Percentiles rank a stretch among this genome's conserved stretches.
Conservation (phyloP, 2,113 vertebrate genomes). For the Hylia prasina region DNA sequence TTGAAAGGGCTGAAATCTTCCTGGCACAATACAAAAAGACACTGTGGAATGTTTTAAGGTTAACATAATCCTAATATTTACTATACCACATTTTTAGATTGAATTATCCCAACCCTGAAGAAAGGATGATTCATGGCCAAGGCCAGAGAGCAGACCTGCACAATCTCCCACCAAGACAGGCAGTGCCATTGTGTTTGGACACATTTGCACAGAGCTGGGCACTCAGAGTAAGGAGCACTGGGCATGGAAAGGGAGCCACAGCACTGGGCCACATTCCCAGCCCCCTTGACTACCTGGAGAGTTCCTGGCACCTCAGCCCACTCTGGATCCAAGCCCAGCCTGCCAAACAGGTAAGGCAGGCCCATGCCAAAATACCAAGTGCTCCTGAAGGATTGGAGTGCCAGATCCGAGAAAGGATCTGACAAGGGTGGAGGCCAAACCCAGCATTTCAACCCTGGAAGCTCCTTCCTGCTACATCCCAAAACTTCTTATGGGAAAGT, state of each 20-base stretch:
- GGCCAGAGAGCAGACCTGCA: background rate
- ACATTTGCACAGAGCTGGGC: background rate
- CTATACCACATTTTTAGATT: background rate
- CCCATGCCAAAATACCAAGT: rapidly evolving
- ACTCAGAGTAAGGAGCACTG: background rate
- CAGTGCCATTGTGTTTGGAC: rapidly evolving
- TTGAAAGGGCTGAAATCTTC: background rate
- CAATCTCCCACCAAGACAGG: background rate
- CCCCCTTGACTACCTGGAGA: too few species aligned
- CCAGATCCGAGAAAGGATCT: background rate
- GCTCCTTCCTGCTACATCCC: background rate
- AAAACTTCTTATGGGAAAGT: background rate
- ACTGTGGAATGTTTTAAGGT: background rate
- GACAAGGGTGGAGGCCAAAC: background rate
- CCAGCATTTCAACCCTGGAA: background rate
- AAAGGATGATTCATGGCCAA: background rate
- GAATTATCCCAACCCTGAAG: background rate
- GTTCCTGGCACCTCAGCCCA: background rate
- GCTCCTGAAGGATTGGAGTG: background rate
- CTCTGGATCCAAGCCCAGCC: background rate
- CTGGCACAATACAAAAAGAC: background rate
- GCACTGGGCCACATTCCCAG: background rate
- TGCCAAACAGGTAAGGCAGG: background rate
- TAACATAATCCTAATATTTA: background rate
- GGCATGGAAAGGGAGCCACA: background rate